phyloP scores from a whole-genome alignment of 2,113 vertebrate species.

The Campylomormyrus tamandua region DNA sequence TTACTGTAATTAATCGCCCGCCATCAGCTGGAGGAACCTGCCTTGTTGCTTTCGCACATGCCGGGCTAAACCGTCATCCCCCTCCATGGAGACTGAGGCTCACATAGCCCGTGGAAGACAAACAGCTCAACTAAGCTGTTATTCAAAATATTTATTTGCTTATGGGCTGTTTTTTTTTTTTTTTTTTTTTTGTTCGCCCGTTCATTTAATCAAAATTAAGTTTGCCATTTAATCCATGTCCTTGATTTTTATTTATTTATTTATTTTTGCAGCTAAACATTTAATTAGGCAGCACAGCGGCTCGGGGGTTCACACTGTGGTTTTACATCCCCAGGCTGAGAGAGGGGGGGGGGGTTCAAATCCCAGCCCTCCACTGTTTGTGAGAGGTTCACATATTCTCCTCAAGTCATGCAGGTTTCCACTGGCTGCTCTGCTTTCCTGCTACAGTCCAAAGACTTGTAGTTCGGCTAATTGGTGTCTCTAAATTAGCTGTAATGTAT shows the following conservation, averaged over 20 bases:
- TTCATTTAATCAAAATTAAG: neutral
- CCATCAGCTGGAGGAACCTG: neutral
- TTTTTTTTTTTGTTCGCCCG: neutral
- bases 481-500: neutral
- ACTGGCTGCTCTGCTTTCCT: neutral
- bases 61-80: neutral
- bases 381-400: neutral
- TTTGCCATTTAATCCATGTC: neutral
- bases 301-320: neutral
- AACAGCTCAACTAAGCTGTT: neutral
- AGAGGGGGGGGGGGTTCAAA: neutral
- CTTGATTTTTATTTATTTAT: neutral
- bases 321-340: neutral
- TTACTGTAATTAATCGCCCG: neutral
- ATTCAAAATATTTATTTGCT: conserved; percentile 7
- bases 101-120: neutral
- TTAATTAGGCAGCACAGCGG: neutral
- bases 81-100: neutral
- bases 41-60: neutral
- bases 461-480: neutral
- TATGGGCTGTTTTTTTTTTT: neutral
- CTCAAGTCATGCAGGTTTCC: neutral
- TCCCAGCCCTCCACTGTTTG: neutral
- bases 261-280: neutral
- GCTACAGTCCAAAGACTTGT: neutral